These are phyloP conservation scores for Drosophila bipectinata DNA, from an alignment of 1,140 invertebrate species.

Conservation along the genomic window DNA sequence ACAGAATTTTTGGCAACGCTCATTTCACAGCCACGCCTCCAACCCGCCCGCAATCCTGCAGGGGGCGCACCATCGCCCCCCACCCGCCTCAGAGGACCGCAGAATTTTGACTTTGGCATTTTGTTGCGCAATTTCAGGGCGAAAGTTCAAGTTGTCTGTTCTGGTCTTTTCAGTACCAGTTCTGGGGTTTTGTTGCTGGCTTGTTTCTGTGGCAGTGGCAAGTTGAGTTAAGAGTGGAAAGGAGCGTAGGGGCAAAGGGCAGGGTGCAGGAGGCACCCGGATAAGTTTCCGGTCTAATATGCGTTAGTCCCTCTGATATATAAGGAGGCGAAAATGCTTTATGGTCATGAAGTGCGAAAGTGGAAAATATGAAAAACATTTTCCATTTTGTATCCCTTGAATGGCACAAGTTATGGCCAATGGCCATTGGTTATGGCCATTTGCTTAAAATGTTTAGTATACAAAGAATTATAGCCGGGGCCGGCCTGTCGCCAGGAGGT, in stretches of 20 bases:
- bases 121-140: slow-evolving; percentile 77
- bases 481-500: background rate
- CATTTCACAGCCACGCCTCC: slow-evolving; percentile 67
- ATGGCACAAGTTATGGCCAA: slow-evolving; percentile 54
- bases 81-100: slow-evolving; percentile 19
- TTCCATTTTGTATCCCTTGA: slow-evolving; percentile 52
- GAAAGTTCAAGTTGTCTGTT: slow-evolving; percentile 75
- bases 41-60: background rate
- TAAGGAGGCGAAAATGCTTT: slow-evolving; percentile 67
- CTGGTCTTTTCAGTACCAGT: slow-evolving; percentile 4
- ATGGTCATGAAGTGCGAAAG: slow-evolving; percentile 80
- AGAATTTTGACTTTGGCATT: slow-evolving; percentile 79
- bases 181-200: slow-evolving; percentile 36
- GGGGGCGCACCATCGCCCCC: no score
- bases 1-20: slow-evolving; percentile 76
- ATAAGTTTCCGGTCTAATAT: slow-evolving; percentile 57
- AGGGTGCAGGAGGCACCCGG: slow-evolving; percentile 4
- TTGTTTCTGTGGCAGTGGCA: slow-evolving; percentile 3
- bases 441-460: slow-evolving; percentile 52
- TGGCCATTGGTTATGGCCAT: slow-evolving; percentile 56
- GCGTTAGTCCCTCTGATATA: slow-evolving; percentile 59
- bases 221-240: slow-evolving; percentile 14
- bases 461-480: slow-evolving; percentile 5
- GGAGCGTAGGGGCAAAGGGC: background rate
- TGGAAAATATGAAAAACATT: slow-evolving; percentile 75